Evolutionary conservation across 1,140 invertebrate genomes (phyloP).

Genomic region (Drosophila micromelanica): DNA sequence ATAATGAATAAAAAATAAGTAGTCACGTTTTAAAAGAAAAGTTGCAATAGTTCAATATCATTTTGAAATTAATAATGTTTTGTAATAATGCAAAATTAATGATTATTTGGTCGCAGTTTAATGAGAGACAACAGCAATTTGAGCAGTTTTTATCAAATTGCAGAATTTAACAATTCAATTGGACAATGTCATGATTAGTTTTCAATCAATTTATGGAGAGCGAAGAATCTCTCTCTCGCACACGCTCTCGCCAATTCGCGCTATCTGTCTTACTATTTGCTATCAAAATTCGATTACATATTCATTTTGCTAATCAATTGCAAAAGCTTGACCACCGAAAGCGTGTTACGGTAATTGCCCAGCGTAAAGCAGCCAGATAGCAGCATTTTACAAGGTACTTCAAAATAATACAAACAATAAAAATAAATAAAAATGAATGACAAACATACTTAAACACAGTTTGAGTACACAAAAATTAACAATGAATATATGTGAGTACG

Average conservation of each 20-base stretch:
- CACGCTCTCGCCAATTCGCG: background rate
- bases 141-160: background rate
- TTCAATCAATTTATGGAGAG: constrained; percentile 4
- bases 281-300: constrained; percentile 7
- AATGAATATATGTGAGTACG: too few species aligned
- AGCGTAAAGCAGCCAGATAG: too few species aligned
- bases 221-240: background rate
- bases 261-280: background rate
- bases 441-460: background rate
- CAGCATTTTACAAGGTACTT: constrained; percentile 2
- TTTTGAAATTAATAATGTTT: background rate
- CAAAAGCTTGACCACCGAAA: too few species aligned
- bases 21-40: background rate
- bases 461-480: background rate
- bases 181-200: constrained; percentile 26
- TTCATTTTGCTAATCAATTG: too few species aligned
- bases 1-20: background rate
- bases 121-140: background rate
- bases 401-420: background rate
- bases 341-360: too few species aligned
- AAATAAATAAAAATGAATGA: background rate
- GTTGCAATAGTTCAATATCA: background rate
- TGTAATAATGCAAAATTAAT: background rate
- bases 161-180: constrained; percentile 7
- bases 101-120: background rate